Base-by-base conservation (phyloP, 2,888 invertebrate genomes). In the Hoplodrina blanda region DNA sequence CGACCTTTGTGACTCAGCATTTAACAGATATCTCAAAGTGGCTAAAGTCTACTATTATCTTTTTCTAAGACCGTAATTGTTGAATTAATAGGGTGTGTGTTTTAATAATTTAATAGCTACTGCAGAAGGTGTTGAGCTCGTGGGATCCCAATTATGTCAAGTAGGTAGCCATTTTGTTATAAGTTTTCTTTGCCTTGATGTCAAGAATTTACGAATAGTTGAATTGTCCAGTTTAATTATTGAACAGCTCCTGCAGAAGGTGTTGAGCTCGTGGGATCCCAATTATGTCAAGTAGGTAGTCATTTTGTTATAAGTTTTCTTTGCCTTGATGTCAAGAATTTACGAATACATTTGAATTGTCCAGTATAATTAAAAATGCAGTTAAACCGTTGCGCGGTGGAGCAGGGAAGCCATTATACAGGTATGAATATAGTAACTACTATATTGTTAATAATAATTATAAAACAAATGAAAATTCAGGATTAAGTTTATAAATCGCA, bases 1-100 rank as follows among this genome's bases (percentile, higher is more conserved):
- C 83, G 87, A 86, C 83, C 88, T 85, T 75, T 74, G 78, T 86
- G 87, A 89, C 69, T 89, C 88, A 89, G 78, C 75, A 68, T 79
- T 69, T 77, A 75, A 76, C 77, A 84, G 81, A 83, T 85, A 80
- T 69, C 68, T 73, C 53, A 33, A 19, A 70, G 53, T 52, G 59
- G 54, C 61, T 59, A 62, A 69, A 78, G 55, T 33, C 70, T 76
- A 37, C 61, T 62, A 78, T 84, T 81, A 83, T 73, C 63, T 72
- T 83, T 81, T 80, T 69, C 53, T 68, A 62, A 52, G 55, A 41
- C 33, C 55, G 62, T 68, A 65, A 62, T 77, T 62, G 67, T 44
- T 49, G 19, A 69, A 62, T 76, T 84, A 85, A 83, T 79, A 82
- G 75, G 56, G 61, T 67, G 62, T 71, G 49, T 69, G 49, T 62